Conservation (phyloP, 2,113 vertebrate species). For the Brachionichthys hirsutus region DNA sequence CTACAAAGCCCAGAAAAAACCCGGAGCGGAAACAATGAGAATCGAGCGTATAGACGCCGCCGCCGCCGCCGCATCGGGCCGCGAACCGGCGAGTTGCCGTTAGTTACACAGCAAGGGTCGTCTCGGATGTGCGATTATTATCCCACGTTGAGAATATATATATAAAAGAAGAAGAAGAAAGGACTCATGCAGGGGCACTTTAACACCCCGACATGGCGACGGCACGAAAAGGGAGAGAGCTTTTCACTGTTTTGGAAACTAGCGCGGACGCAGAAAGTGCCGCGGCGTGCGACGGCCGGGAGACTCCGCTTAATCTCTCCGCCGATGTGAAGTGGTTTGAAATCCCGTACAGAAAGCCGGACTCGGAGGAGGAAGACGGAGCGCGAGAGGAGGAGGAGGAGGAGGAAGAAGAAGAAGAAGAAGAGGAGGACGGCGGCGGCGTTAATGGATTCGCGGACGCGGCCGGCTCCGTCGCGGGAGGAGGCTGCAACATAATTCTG, state of each 20-base stretch:
- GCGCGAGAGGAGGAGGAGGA: conserved; percentile 61
- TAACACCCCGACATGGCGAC: conserved; percentile 84
- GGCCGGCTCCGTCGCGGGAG: conserved; percentile 72
- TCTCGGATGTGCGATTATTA: conserved; percentile 69
- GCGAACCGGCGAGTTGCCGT: conserved; percentile 67
- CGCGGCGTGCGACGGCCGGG: conserved; percentile 74
- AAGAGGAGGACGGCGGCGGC: conserved; percentile 49
- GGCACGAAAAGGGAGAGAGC: conserved; percentile 84
- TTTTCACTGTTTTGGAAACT: conserved; percentile 87
- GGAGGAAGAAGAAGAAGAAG: background rate
- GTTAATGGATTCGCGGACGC: conserved; percentile 76
- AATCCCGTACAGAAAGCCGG: conserved; percentile 80
- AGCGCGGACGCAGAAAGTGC: conserved; percentile 81
- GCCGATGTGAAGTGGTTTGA: conserved; percentile 85
- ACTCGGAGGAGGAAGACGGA: conserved; percentile 78
- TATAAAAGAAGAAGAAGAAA: conserved; percentile 77
- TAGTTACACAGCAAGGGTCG: conserved; percentile 69
- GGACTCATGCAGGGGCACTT: conserved; percentile 85
- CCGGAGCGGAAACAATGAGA: conserved; percentile 82
- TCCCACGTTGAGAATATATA: conserved; percentile 63
- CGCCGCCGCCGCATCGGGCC: conserved; percentile 72
- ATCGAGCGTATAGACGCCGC: conserved; percentile 70
- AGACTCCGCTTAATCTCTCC: conserved; percentile 78
- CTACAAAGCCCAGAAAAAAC: conserved; percentile 80
- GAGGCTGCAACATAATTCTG: conserved; percentile 82